Percentiles rank a stretch among this genome's conserved stretches.
Evolutionary conservation across 2,888 invertebrate species (phyloP).

Genomic region (Epiblema foenella): DNA sequence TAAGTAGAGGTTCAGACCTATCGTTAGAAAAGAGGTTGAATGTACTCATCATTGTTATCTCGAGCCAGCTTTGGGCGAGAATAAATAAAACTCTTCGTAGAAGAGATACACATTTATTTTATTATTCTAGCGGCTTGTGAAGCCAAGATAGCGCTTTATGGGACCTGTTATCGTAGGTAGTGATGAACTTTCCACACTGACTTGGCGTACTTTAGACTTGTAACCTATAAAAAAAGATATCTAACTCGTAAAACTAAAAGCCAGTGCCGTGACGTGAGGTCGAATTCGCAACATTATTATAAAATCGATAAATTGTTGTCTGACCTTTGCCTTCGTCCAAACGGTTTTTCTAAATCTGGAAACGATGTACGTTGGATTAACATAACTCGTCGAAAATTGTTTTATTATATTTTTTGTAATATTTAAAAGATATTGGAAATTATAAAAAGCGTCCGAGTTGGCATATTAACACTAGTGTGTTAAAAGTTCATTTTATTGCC

Average conservation of each 20-base stretch:
- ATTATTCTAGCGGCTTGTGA: slow-evolving; percentile 74
- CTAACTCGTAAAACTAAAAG: slow-evolving; percentile 36
- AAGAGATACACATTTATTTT: slow-evolving; percentile 80
- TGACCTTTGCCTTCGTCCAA: slow-evolving; percentile 35
- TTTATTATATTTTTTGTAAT: slow-evolving; percentile 50
- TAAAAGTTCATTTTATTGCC: slow-evolving; percentile 60
- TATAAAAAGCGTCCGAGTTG: slow-evolving; percentile 50
- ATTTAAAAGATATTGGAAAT: slow-evolving; percentile 55
- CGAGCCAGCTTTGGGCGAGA: slow-evolving; percentile 73
- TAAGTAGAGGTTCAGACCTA: slow-evolving; percentile 51
- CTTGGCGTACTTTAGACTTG: slow-evolving; percentile 28
- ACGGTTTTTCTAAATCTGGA: slow-evolving; percentile 39
- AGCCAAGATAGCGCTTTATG: slow-evolving; percentile 79
- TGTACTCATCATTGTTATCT: slow-evolving; percentile 82
- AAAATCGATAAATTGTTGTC: slow-evolving; percentile 23
- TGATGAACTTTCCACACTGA: slow-evolving; percentile 71
- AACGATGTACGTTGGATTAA: slow-evolving; percentile 54
- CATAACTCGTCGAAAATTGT: slow-evolving; percentile 59
- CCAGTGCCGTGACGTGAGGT: slow-evolving; percentile 14
- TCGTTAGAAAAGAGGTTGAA: slow-evolving; percentile 62
- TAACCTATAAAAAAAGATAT: slow-evolving; percentile 7
- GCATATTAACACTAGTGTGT: slow-evolving; percentile 66
- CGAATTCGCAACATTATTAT: slow-evolving; percentile 34
- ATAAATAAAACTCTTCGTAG: slow-evolving; percentile 81
- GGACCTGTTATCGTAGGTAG: slow-evolving; percentile 71